A percentile compares a stretch with the other conserved stretches of the same genome.
These are phyloP conservation scores for Dissostichus mawsoni DNA, from an alignment of 2,113 vertebrate genomes.

Conservation along the genomic window DNA sequence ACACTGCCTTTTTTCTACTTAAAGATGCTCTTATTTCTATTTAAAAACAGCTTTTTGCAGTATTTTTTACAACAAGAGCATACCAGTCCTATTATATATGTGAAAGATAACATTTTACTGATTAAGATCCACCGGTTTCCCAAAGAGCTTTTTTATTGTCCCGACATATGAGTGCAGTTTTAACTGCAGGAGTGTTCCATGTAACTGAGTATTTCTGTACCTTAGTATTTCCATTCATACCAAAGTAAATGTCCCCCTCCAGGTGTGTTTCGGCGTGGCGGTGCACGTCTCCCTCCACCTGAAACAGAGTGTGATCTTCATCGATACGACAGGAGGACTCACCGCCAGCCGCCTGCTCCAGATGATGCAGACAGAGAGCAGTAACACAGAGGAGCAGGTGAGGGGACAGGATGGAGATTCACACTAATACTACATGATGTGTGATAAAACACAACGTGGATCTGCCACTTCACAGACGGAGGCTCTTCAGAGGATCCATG, in stretches of 20 bases:
- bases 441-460: not conserved
- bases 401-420: not conserved
- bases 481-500: conserved; percentile 89
- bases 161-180: too few species aligned
- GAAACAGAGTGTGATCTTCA: conserved; percentile 87
- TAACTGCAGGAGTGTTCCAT: too few species aligned
- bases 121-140: too few species aligned
- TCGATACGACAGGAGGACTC: conserved; percentile 90
- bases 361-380: conserved; percentile 82
- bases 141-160: too few species aligned
- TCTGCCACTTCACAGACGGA: conserved; percentile 81
- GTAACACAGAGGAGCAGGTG: conserved; percentile 88
- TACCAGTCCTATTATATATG: too few species aligned
- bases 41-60: too few species aligned
- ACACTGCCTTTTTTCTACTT: too few species aligned
- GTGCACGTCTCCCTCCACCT: conserved; percentile 85
- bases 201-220: too few species aligned
- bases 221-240: too few species aligned
- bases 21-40: too few species aligned
- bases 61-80: too few species aligned
- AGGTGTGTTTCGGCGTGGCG: conserved; percentile 91
- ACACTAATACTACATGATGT: not conserved
- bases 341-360: conserved; percentile 88
- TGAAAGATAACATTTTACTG: too few species aligned
- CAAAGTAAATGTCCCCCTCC: not conserved